phyloP scores from a whole-genome alignment of 2,888 invertebrate species.

The Drosophila siamana region DNA sequence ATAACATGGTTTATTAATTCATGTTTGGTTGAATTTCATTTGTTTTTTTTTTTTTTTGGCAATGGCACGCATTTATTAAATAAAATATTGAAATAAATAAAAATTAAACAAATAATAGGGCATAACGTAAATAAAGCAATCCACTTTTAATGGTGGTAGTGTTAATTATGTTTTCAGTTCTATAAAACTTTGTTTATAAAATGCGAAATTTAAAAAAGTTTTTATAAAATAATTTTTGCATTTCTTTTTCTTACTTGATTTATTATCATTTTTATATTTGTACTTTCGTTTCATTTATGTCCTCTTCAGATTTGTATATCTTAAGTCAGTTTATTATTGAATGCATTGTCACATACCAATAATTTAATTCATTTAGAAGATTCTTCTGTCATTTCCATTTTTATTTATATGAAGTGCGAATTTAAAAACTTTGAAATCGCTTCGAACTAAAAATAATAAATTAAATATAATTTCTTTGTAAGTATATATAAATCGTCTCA shows the following conservation, averaged over 20 bases:
- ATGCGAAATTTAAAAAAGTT: slow-evolving; percentile 37
- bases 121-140: slow-evolving; percentile 66
- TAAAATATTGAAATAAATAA: slow-evolving; percentile 57
- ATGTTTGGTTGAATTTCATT: slow-evolving; percentile 41
- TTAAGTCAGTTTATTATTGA: slow-evolving; percentile 15
- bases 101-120: slow-evolving; percentile 71
- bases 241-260: slow-evolving; percentile 33
- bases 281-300: slow-evolving; percentile 42
- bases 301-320: slow-evolving; percentile 12
- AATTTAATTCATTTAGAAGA: slow-evolving; percentile 9
- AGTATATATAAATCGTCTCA: slow-evolving; percentile 16
- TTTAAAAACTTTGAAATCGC: background rate
- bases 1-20: slow-evolving; percentile 47
- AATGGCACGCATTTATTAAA: slow-evolving; percentile 57
- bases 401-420: background rate
- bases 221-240: slow-evolving; percentile 49
- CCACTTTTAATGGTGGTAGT: slow-evolving; percentile 48
- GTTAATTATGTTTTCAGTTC: slow-evolving; percentile 16
- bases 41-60: slow-evolving; percentile 29
- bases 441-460: slow-evolving; percentile 12
- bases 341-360: slow-evolving; percentile 31
- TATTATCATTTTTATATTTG: slow-evolving; percentile 36
- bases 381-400: slow-evolving; percentile 2
- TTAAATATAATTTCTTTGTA: slow-evolving; percentile 8
- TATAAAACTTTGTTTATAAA: slow-evolving; percentile 37